Conservation (phyloP, 2,888 invertebrate species). For the Sesamia inferens region DNA sequence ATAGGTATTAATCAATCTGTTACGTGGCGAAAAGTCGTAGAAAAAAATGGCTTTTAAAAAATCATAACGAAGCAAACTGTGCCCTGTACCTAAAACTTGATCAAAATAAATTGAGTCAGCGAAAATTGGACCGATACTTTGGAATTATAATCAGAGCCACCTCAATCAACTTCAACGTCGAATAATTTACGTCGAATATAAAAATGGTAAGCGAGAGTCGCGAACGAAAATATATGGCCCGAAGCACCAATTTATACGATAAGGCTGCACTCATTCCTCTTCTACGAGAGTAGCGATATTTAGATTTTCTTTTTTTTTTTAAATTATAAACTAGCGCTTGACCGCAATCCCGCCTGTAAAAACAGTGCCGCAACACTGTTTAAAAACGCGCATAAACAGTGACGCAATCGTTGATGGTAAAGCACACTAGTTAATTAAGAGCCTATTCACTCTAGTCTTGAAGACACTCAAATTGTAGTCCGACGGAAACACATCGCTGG, state of each 20-base stretch:
- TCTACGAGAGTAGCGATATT: neutral
- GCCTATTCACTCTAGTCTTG: too few relatives aligned
- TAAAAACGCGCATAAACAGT: too few relatives aligned
- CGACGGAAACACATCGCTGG: too few relatives aligned
- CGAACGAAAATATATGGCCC: neutral
- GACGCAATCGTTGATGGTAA: too few relatives aligned
- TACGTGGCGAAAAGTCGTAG: neutral
- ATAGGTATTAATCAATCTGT: neutral
- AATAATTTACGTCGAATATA: slow-evolving; percentile 42
- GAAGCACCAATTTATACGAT: neutral
- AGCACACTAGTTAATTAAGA: too few relatives aligned
- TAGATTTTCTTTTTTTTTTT: too few relatives aligned
- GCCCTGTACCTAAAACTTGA: slow-evolving; percentile 12
- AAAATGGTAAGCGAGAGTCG: slow-evolving; percentile 30
- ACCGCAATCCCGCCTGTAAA: too few relatives aligned
- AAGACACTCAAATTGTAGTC: too few relatives aligned
- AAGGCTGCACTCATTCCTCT: neutral
- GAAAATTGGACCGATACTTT: slow-evolving; percentile 44
- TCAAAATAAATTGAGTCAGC: slow-evolving; percentile 32
- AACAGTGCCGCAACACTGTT: too few relatives aligned
- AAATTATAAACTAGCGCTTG: too few relatives aligned
- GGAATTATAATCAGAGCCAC: slow-evolving; percentile 48
- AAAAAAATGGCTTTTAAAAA: neutral
- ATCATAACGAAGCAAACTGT: slow-evolving; percentile 7
- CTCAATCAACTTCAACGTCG: slow-evolving; percentile 51